Evolutionary conservation across 2,888 invertebrate genomes (phyloP).

Genomic region (Nyleta sp.): DNA sequence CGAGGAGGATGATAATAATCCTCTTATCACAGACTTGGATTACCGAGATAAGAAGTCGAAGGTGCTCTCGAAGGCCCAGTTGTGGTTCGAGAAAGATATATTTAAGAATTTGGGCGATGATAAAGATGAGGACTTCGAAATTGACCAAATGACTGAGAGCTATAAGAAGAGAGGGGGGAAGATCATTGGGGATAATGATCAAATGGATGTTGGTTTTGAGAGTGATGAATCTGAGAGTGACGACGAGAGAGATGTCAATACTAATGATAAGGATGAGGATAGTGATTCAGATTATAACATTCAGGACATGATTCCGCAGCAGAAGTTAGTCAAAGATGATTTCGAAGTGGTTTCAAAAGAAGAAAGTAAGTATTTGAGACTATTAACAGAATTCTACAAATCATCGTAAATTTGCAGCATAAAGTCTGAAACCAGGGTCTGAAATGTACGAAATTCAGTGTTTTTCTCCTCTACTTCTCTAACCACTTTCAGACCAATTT

Average conservation of each 20-base stretch:
- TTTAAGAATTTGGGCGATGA: conserved; percentile 92
- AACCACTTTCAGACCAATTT: too few species aligned
- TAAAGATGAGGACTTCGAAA: conserved; percentile 93
- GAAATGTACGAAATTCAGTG: too few species aligned
- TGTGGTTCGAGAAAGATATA: conserved; percentile 94
- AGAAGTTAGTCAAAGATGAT: conserved; percentile 81
- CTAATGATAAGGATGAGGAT: conserved; percentile 25
- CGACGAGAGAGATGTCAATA: not conserved
- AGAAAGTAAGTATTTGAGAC: conserved; percentile 81
- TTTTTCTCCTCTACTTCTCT: too few species aligned
- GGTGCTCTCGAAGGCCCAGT: conserved; percentile 89
- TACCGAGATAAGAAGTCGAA: conserved; percentile 89
- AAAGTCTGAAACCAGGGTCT: too few species aligned
- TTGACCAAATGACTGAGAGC: conserved; percentile 90
- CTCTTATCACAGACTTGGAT: conserved; percentile 92
- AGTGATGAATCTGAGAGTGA: conserved; percentile 55
- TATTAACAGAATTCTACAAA: too few species aligned
- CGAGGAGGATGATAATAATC: conserved; percentile 76
- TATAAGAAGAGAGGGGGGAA: conserved; percentile 88
- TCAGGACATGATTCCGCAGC: conserved; percentile 75
- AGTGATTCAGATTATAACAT: conserved; percentile 83
- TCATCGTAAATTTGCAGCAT: too few species aligned
- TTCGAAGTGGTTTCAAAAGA: conserved; percentile 88
- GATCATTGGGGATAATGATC: conserved; percentile 77
- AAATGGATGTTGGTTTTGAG: not conserved